A percentile compares a stretch with the other conserved stretches of the same genome.
Evolutionary conservation across 2,797 vertebrate species (phyloP).

Genomic region (Busarellus nigricollis): DNA sequence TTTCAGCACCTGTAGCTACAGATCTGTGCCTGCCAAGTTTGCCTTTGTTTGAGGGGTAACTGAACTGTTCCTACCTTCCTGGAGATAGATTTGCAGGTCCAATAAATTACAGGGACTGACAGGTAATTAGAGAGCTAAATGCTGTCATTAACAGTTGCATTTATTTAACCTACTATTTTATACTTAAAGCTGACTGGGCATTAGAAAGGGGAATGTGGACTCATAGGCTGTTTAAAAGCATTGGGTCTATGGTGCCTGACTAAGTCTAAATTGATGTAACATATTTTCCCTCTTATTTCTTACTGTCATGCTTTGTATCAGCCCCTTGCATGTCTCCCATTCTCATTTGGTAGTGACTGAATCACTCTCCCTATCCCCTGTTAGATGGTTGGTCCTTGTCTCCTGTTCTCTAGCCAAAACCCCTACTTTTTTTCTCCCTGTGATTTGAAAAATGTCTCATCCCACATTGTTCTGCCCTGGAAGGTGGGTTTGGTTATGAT

Average conservation of each 20-base stretch:
- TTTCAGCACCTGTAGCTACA: not conserved
- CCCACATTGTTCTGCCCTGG: not conserved
- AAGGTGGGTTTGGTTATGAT: not conserved
- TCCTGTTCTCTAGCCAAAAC: not conserved
- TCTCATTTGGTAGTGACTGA: not conserved
- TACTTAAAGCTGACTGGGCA: not conserved
- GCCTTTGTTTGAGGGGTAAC: not conserved
- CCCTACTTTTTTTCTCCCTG: not conserved
- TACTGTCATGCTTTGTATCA: not conserved
- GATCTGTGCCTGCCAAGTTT: not conserved
- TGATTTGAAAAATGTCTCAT: not conserved
- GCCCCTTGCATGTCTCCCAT: not conserved
- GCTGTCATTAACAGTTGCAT: not conserved
- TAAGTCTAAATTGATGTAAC: not conserved
- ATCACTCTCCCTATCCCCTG: not conserved
- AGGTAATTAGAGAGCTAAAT: conserved; percentile 31
- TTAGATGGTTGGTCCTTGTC: not conserved
- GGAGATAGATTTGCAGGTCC: not conserved
- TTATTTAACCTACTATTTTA: conserved; percentile 6
- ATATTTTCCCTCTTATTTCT: not conserved
- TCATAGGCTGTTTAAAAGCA: not conserved
- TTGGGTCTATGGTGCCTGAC: not conserved
- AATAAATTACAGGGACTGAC: not conserved
- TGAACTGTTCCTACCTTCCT: not conserved
- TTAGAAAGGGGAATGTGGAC: not conserved